Evolutionary conservation across 2,113 vertebrate species (phyloP).

Genomic region (Oostethus manadensis): DNA sequence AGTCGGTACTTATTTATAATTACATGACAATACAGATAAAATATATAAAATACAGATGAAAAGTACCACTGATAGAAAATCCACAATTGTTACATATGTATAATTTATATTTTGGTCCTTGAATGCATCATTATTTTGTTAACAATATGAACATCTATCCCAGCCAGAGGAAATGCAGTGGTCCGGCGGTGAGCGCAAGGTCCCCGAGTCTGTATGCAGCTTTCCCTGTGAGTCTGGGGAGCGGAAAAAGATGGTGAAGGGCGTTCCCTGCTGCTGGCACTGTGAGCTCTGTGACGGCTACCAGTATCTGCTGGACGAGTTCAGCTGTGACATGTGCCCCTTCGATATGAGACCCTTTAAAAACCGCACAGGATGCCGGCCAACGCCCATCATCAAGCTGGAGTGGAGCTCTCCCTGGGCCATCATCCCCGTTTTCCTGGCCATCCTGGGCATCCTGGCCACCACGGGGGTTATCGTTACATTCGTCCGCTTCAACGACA

Average conservation of each 20-base stretch:
- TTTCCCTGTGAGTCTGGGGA: constrained; percentile 77
- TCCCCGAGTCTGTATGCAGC: constrained; percentile 80
- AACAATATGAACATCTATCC: not conserved
- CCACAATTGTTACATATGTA: too few relatives aligned
- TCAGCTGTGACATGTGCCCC: constrained; percentile 76
- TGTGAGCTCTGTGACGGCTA: constrained; percentile 80
- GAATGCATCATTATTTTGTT: too few relatives aligned
- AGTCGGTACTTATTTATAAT: too few relatives aligned
- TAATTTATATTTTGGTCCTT: too few relatives aligned
- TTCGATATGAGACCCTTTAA: constrained; percentile 72
- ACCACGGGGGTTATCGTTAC: constrained; percentile 71
- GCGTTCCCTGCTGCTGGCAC: constrained; percentile 81
- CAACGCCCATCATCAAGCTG: constrained; percentile 78
- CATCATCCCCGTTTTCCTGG: constrained; percentile 74
- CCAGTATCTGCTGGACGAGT: constrained; percentile 75
- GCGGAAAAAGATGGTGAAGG: constrained; percentile 81
- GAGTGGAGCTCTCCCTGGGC: constrained; percentile 80
- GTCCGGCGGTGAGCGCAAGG: constrained; percentile 67
- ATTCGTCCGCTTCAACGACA: constrained; percentile 77
- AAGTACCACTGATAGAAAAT: too few relatives aligned
- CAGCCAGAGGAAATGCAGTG: constrained; percentile 83
- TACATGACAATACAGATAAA: too few relatives aligned
- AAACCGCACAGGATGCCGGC: constrained; percentile 75
- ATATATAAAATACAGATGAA: too few relatives aligned
- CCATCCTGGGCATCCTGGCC: constrained; percentile 76